Conservation (phyloP, 2,113 vertebrate genomes). For the Pardalotus punctatus region DNA sequence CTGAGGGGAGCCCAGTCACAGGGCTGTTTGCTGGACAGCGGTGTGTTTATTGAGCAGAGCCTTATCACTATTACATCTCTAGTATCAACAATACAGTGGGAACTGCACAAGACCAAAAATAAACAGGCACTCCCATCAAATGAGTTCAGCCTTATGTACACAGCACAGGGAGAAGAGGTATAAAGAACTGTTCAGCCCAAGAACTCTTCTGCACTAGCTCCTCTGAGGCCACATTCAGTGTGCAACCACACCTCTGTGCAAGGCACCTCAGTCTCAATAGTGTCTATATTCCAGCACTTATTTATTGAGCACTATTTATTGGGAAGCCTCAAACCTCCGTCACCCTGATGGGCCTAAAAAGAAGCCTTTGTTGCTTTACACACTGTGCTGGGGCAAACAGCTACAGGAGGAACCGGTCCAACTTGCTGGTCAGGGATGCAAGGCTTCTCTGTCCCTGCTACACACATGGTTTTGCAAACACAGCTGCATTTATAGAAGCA, state of each 20-base stretch:
- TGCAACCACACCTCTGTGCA: neutral
- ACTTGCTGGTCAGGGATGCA: neutral
- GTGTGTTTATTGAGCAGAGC: neutral
- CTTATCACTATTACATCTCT: constrained; percentile 24
- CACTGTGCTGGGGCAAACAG: neutral
- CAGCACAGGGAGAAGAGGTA: neutral
- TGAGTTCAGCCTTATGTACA: neutral
- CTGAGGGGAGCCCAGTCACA: neutral
- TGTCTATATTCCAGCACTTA: neutral
- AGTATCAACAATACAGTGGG: constrained; percentile 33
- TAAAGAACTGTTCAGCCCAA: neutral
- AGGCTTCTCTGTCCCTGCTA: neutral
- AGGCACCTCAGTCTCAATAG: neutral
- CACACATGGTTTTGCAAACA: neutral
- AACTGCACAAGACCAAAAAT: neutral
- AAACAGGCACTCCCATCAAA: neutral
- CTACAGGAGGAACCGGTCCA: constrained; percentile 2
- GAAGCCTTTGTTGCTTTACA: neutral
- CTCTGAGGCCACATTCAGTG: neutral
- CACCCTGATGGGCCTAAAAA: neutral
- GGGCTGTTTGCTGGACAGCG: neutral
- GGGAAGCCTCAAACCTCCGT: neutral
- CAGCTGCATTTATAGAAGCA: neutral
- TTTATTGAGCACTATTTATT: neutral
- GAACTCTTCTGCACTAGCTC: neutral